Base-by-base conservation (phyloP, 2,797 vertebrate genomes). In the Rhincodon typus region DNA sequence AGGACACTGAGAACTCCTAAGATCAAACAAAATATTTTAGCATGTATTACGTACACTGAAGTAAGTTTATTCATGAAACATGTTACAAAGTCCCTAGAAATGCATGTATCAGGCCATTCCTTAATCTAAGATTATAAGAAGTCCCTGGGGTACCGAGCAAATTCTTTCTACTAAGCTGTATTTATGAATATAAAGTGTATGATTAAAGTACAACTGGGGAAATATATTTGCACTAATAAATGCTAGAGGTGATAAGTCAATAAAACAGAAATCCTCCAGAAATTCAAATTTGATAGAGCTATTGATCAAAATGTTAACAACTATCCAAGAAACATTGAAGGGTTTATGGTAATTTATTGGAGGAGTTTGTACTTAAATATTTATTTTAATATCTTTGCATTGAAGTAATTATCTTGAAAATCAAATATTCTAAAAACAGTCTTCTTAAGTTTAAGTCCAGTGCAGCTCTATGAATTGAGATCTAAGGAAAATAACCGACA, bases 231-330 rank as follows among this genome's bases (percentile, higher is more conserved):
- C 8, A 84, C 42, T 84, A 46, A 46, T 84, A 42, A 42, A 23
- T 42, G 8, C 82, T 10, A 42, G 21, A 46, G 82, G 21, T 84
- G 82, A 84, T 84, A 23, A 2, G 82, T 13, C n/a, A 42, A 6
- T 6, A 84, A 84, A 84, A 46, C 25, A 84, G 42, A 42, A 84
- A 84, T 84, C 42, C 19, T 46, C 82, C 82, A 84, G 38, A 42
- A 46, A 84, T 84, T 84, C 82, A 46, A 84, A 84, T 84, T 46
- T 8, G 42, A 46, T 84, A 19, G 82, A 84, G 19, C 82, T 46
- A 84, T 84, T 84, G 42, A 84, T 25, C 82, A 84, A 84, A 84
- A 84, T 84, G 79, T n/a, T 82, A 82, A 82, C 79, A 42, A 38
- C 42, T 42, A 84, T 46, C 79, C 38, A 84, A 84, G 42, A 84